Base-by-base conservation (phyloP, 2,113 vertebrate species). In the Cichladusa arquata region DNA sequence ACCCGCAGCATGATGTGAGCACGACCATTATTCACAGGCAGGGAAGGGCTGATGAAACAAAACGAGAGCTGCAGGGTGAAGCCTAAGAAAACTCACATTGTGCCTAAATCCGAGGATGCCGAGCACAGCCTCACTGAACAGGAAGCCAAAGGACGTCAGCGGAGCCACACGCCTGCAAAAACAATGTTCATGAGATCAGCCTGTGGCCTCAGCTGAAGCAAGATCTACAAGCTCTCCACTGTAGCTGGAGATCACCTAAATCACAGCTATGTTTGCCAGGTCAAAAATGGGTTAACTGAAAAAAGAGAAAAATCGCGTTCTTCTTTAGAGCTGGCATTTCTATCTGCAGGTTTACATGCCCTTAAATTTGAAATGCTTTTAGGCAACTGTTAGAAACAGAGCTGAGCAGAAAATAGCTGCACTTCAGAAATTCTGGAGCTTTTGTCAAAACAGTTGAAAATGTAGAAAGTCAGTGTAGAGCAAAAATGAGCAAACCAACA, bases 121-220 rank as follows among this genome's bases (percentile, higher is more conserved):
- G 8, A 74, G 50, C 5, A 4, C 67, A 88, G 62, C 62, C 66
- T 58, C 71, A 11, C 34, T 2, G 3, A 86, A 76, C 95, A 96
- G 95, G 92, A 97, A 96, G 88, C 76, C 31, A 2, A 90, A 70
- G 51, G 36, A 95, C 19, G 51, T 95, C 93, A 94, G 76, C 64
- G 56, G 47, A 51, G 47, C 34, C 9, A 19, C 51, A 81, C 2
- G 5, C 34, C 47, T 74, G 72, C n/a, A 23, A 90, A 72, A 92
- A 88, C 50, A 80, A 18, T 2, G 24, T 38, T 64, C 25, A 3
- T 66, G 62, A 93, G 67, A 70, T 73, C 81, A 91, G 79, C 5
- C 14, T 26, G 60, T 65, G 70, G 36, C 36, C 58, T 77, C 62
- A 25, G 74, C 40, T 4, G 2, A 72, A 34, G 50, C 2, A 5